Percentiles rank a stretch among this genome's conserved stretches.
These are phyloP conservation scores for Manis pentadactyla DNA, from an alignment of 2,797 vertebrate genomes.

Conservation along the genomic window DNA sequence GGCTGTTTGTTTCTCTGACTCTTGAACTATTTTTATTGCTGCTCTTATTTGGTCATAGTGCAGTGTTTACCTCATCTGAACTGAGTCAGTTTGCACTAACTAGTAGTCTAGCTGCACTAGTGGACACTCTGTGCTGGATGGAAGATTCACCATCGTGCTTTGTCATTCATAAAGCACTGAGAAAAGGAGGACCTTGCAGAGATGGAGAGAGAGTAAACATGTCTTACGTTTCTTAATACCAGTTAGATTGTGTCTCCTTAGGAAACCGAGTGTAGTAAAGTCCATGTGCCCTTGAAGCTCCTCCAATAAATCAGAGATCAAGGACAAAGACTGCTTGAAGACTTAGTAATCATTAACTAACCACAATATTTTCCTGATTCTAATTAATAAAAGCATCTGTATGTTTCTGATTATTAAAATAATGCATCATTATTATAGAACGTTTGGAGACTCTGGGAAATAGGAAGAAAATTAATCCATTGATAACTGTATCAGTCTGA, in stretches of 20 bases:
- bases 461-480: neutral
- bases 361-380: neutral
- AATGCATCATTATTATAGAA: neutral
- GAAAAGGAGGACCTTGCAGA: neutral
- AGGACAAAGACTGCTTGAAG: neutral
- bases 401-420: neutral
- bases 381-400: neutral
- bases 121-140: neutral
- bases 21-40: neutral
- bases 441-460: neutral
- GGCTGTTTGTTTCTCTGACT: neutral
- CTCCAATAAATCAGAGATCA: conserved; percentile 6
- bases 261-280: neutral
- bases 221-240: neutral
- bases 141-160: neutral
- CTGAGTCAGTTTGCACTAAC: neutral
- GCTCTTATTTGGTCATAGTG: neutral
- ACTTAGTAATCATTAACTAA: conserved; percentile 26
- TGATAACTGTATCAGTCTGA: neutral
- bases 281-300: neutral
- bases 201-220: neutral
- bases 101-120: neutral
- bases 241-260: neutral
- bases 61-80: neutral
- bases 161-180: neutral